phyloP scores from a whole-genome alignment of 1,140 invertebrate genomes.

The Lithobius niger region DNA sequence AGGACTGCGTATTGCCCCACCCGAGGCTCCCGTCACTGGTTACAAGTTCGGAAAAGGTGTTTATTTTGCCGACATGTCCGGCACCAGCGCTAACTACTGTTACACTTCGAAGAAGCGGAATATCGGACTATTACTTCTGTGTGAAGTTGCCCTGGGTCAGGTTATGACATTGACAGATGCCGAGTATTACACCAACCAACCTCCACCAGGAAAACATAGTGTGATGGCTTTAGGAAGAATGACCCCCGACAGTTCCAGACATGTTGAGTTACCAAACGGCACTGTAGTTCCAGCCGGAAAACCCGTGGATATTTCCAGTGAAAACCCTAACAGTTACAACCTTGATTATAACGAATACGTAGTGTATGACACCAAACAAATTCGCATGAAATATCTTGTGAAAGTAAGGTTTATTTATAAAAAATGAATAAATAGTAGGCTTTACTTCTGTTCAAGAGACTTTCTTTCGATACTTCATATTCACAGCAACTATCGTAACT shows the following conservation, averaged over 20 bases:
- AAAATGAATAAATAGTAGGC: too few relatives aligned
- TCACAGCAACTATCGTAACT: too few relatives aligned
- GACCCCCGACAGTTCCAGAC: slow-evolving; percentile 19
- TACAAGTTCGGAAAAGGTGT: slow-evolving; percentile 38
- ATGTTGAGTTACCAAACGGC: neutral
- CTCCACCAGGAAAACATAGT: slow-evolving; percentile 27
- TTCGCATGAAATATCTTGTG: slow-evolving; percentile 23
- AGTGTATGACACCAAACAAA: slow-evolving; percentile 35
- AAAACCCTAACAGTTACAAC: slow-evolving; percentile 17
- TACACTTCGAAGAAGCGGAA: slow-evolving; percentile 32
- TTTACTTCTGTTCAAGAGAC: too few relatives aligned
- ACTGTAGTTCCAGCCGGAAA: neutral
- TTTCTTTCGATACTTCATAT: too few relatives aligned
- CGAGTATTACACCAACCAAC: slow-evolving; percentile 24
- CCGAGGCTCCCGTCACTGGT: slow-evolving; percentile 38
- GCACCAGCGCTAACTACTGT: slow-evolving; percentile 50
- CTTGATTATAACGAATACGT: slow-evolving; percentile 37
- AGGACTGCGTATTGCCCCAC: slow-evolving; percentile 43
- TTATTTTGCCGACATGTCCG: slow-evolving; percentile 48
- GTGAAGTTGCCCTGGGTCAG: slow-evolving; percentile 37
- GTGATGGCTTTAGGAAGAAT: slow-evolving; percentile 30
- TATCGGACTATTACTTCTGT: slow-evolving; percentile 38
- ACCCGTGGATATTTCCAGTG: slow-evolving; percentile 5
- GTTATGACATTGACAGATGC: slow-evolving; percentile 23
- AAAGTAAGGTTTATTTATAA: slow-evolving; percentile 26